Conservation (phyloP, 2,797 vertebrate species). For the Rhinoraja longicauda region DNA sequence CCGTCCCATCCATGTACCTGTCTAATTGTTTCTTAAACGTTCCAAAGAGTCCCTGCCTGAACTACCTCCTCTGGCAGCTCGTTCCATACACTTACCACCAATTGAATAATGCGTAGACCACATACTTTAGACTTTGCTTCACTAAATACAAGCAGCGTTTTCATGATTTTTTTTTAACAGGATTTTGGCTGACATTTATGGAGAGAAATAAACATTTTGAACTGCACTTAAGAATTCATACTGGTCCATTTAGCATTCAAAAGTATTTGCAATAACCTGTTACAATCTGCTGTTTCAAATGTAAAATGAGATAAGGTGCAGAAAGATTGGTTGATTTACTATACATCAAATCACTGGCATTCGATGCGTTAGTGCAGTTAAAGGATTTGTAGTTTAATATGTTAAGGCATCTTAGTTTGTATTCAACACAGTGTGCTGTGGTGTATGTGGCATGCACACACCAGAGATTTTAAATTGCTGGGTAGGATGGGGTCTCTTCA, state of each 20-base stretch:
- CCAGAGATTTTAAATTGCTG: neutral
- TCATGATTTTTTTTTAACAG: neutral
- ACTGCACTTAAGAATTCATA: neutral
- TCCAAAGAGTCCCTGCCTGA: too few relatives aligned
- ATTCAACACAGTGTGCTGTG: neutral
- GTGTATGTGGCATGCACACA: neutral
- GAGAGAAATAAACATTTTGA: neutral
- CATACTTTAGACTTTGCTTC: neutral
- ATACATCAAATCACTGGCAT: constrained; percentile 3
- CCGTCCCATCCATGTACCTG: too few relatives aligned
- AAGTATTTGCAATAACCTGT: neutral
- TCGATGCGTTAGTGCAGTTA: neutral
- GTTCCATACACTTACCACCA: too few relatives aligned
- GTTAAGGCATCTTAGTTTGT: neutral
- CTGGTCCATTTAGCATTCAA: neutral
- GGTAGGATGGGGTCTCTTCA: neutral
- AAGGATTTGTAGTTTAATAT: neutral
- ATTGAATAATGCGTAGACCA: neutral
- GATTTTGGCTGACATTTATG: neutral
- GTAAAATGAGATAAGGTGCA: neutral
- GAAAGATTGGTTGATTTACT: neutral
- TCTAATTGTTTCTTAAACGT: too few relatives aligned
- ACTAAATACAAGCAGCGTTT: neutral
- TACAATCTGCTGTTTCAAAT: neutral
- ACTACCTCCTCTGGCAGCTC: too few relatives aligned